phyloP scores from a whole-genome alignment of 1,140 invertebrate species.

The Lepidurus arcticus region DNA sequence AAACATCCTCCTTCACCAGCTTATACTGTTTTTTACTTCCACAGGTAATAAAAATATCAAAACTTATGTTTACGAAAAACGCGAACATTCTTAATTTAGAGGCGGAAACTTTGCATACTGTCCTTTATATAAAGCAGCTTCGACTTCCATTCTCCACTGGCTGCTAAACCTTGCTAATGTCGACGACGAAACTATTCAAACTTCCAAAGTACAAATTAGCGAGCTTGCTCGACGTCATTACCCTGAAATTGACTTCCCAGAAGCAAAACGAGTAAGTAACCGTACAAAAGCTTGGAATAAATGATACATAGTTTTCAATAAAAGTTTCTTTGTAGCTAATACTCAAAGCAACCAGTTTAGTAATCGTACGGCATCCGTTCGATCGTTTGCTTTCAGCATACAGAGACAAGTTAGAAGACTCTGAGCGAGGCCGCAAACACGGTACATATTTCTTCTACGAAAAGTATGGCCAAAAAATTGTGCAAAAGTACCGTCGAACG shows the following conservation, averaged over 20 bases:
- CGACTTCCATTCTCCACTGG: slow-evolving; percentile 39
- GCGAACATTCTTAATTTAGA: slow-evolving; percentile 39
- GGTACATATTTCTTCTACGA: slow-evolving; percentile 53
- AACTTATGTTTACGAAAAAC: slow-evolving; percentile 26
- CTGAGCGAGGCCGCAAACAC: slow-evolving; percentile 47
- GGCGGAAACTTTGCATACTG: slow-evolving; percentile 50
- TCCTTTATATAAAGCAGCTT: slow-evolving; percentile 54
- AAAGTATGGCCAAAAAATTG: slow-evolving; percentile 54
- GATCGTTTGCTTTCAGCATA: slow-evolving; percentile 59
- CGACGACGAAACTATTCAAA: slow-evolving; percentile 37
- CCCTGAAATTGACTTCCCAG: slow-evolving; percentile 36
- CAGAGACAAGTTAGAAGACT: slow-evolving; percentile 57
- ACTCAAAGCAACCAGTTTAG: slow-evolving; percentile 47
- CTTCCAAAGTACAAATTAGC: slow-evolving; percentile 41
- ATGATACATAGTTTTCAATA: not conserved
- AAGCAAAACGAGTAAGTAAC: slow-evolving; percentile 9
- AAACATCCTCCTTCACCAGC: slow-evolving; percentile 51
- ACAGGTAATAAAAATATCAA: slow-evolving; percentile 43
- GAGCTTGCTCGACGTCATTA: slow-evolving; percentile 44
- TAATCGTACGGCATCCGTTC: slow-evolving; percentile 58
- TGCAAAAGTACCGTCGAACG: slow-evolving; percentile 49
- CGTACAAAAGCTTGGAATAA: not conserved
- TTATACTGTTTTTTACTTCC: slow-evolving; percentile 50
- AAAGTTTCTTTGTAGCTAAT: slow-evolving; percentile 43
- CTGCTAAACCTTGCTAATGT: slow-evolving; percentile 39